A percentile compares a stretch with the other conserved stretches of the same genome.
These are phyloP conservation scores for Clitarchus hookeri DNA, from an alignment of 2,888 invertebrate species.

Conservation along the genomic window DNA sequence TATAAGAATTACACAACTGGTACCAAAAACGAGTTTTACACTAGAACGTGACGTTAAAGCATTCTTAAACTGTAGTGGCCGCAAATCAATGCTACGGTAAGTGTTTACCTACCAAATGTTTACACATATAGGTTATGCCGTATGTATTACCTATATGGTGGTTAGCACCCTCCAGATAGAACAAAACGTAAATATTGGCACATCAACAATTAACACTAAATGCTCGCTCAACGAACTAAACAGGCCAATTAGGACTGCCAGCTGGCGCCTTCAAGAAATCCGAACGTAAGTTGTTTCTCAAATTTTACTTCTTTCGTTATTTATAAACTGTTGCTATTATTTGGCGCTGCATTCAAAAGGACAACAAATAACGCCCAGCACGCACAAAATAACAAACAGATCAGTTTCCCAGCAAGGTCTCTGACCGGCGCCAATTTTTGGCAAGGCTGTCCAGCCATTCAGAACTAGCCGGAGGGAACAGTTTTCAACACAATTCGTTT, in stretches of 20 bases:
- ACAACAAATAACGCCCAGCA: background rate
- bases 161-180: background rate
- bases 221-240: background rate
- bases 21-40: too few species aligned
- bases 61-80: too few species aligned
- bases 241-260: background rate
- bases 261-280: background rate
- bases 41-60: too few species aligned
- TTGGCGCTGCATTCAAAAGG: background rate
- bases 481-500: background rate
- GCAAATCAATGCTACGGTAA: too few species aligned
- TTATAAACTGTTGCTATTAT: background rate
- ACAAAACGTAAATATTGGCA: background rate
- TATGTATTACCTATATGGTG: background rate
- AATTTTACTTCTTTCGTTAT: background rate
- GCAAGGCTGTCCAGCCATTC: slow-evolving; percentile 1
- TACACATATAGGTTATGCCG: background rate
- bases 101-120: background rate
- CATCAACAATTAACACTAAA: background rate
- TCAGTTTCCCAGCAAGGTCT: background rate
- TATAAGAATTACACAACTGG: too few species aligned
- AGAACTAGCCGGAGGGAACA: background rate
- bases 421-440: slow-evolving; percentile 26
- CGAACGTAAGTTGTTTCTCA: background rate
- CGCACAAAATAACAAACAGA: background rate